A percentile compares a stretch with the other conserved stretches of the same genome.
These are phyloP conservation scores for Scaptomyza caliginosa DNA, from an alignment of 2,888 invertebrate genomes.

Conservation along the genomic window DNA sequence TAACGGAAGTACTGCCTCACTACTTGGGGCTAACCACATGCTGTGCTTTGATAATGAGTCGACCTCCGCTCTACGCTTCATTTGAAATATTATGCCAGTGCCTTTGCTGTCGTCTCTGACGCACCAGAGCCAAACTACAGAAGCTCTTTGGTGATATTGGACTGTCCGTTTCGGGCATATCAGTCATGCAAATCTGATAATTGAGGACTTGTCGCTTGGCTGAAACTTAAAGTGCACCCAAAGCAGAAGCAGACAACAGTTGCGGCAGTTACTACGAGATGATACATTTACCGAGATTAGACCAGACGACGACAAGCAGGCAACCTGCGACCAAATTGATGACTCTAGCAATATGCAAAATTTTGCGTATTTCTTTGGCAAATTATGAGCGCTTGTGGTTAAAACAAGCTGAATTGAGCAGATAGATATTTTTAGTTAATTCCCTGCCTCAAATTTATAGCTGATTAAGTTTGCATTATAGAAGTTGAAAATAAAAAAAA, in stretches of 20 bases:
- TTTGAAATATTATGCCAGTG: conserved; percentile 75
- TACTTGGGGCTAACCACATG: conserved; percentile 77
- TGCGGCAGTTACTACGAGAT: conserved; percentile 21
- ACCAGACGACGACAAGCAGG: conserved; percentile 18
- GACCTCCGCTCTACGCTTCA: conserved; percentile 60
- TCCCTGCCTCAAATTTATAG: too few species aligned
- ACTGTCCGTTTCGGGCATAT: conserved; percentile 50
- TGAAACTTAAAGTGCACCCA: conserved; percentile 69
- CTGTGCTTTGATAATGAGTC: conserved; percentile 79
- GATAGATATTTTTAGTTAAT: too few species aligned
- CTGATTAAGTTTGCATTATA: conserved; percentile 73
- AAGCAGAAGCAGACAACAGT: conserved; percentile 8
- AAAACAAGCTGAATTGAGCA: conserved; percentile 26
- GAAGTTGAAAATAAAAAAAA: conserved; percentile 54
- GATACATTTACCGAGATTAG: conserved; percentile 51
- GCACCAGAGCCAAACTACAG: conserved; percentile 10
- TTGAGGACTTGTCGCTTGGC: conserved; percentile 75
- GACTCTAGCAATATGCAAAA: conserved; percentile 54
- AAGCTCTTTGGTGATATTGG: conserved; percentile 18
- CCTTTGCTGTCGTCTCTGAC: neutral
- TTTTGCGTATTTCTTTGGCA: conserved; percentile 44
- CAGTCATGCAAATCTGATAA: conserved; percentile 80
- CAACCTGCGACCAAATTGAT: conserved; percentile 60
- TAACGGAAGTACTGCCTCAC: conserved; percentile 58
- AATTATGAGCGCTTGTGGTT: conserved; percentile 59